Conservation (phyloP, 2,888 invertebrate species). For the Plagiodera versicolora region DNA sequence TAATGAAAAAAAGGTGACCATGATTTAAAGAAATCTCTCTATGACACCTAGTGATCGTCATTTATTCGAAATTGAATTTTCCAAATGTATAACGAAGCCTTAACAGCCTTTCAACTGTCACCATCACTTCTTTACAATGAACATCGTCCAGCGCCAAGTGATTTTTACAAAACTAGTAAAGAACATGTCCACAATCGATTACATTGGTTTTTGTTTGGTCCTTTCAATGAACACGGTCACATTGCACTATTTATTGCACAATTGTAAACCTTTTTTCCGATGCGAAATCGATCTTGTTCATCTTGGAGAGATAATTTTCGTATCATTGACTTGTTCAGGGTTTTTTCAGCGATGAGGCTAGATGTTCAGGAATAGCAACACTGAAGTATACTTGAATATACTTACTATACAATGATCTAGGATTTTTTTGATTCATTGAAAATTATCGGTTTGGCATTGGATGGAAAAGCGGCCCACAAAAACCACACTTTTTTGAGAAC, state of each 20-base stretch:
- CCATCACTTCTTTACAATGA: slow-evolving; percentile 47
- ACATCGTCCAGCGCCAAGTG: slow-evolving; percentile 44
- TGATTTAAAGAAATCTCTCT: no score
- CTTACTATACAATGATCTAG: no score
- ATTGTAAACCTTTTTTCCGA: slow-evolving; percentile 45
- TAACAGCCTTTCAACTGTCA: slow-evolving; percentile 47
- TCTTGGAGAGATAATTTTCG: slow-evolving; percentile 39
- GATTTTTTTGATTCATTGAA: no score
- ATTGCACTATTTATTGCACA: slow-evolving; percentile 46
- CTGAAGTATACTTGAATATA: not conserved
- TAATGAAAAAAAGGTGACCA: no score
- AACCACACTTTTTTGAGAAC: no score
- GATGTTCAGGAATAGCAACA: no score
- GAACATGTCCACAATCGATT: slow-evolving; percentile 50
- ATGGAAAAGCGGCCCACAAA: no score
- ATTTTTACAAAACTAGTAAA: slow-evolving; percentile 46
- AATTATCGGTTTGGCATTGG: no score
- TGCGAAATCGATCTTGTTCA: slow-evolving; percentile 42
- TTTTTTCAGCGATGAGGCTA: no score
- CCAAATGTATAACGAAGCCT: not conserved
- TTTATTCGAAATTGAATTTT: no score
- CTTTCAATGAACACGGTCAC: slow-evolving; percentile 43
- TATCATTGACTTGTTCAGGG: not conserved
- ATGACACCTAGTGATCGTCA: no score
- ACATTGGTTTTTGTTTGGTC: slow-evolving; percentile 49